phyloP scores from a whole-genome alignment of 2,888 invertebrate genomes.

The Suillia variegata region DNA sequence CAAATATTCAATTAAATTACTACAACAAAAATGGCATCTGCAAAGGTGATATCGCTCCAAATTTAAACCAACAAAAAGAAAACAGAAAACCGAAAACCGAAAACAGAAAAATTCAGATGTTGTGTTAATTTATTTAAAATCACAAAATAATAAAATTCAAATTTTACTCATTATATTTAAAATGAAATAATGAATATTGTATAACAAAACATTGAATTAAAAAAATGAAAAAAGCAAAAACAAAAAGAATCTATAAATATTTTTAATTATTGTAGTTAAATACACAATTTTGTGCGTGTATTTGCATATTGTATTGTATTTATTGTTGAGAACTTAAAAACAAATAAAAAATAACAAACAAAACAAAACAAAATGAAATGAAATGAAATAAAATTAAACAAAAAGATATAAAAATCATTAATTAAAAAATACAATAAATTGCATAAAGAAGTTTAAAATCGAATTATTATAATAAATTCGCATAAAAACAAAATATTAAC shows the following conservation, averaged over 20 bases:
- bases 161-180: constrained; percentile 2
- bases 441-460: constrained; percentile 48
- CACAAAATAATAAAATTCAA: constrained; percentile 2
- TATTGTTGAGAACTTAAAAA: constrained; percentile 42
- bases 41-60: too few relatives aligned
- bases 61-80: too few relatives aligned
- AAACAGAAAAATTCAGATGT: too few relatives aligned
- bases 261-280: constrained; percentile 33
- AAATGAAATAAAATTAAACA: constrained; percentile 16
- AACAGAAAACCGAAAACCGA: too few relatives aligned
- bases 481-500: constrained; percentile 16
- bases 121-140: constrained; percentile 8
- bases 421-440: constrained; percentile 16
- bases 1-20: not conserved
- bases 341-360: too few relatives aligned
- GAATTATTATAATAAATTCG: constrained; percentile 37
- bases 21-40: too few relatives aligned
- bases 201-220: constrained; percentile 1
- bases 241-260: constrained; percentile 2
- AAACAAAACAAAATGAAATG: too few relatives aligned
- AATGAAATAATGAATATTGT: not conserved
- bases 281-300: constrained; percentile 34
- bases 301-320: constrained; percentile 47
- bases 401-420: constrained; percentile 4
- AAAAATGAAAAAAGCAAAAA: constrained; percentile 5